These are phyloP conservation scores for Eilema sororculum DNA, from an alignment of 2,888 invertebrate species.

Conservation along the genomic window DNA sequence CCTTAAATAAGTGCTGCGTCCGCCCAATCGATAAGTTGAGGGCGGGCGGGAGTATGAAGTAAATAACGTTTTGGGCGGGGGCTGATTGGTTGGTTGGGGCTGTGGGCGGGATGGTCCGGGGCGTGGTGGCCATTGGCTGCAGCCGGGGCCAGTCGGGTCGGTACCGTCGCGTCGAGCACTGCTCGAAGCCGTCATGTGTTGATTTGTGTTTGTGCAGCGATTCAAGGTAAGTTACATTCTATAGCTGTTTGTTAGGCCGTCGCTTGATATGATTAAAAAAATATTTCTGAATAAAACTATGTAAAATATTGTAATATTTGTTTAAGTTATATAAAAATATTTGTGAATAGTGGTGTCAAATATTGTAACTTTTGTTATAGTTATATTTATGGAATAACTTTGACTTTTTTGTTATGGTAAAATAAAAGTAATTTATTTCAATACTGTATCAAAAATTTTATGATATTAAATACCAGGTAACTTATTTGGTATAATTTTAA, in stretches of 20 bases:
- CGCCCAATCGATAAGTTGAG: slow-evolving; percentile 83
- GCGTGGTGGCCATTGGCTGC: slow-evolving; percentile 61
- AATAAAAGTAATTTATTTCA: too few species aligned
- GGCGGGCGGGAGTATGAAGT: slow-evolving; percentile 79
- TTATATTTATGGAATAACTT: background rate
- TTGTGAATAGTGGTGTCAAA: background rate
- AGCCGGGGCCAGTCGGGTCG: slow-evolving; percentile 41
- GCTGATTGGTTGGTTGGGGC: slow-evolving; percentile 61
- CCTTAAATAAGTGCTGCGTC: slow-evolving; percentile 81
- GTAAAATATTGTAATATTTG: background rate
- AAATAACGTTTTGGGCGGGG: slow-evolving; percentile 77
- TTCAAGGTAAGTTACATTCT: slow-evolving; percentile 33
- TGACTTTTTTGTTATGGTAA: too few species aligned
- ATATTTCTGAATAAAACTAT: background rate
- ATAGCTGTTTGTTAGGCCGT: background rate
- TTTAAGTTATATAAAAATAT: background rate
- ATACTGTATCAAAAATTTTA: too few species aligned
- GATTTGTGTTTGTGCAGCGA: slow-evolving; percentile 44
- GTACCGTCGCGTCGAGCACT: slow-evolving; percentile 34
- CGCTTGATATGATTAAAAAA: background rate
- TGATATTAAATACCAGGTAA: too few species aligned
- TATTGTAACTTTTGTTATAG: background rate
- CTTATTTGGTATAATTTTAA: too few species aligned
- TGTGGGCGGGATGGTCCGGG: slow-evolving; percentile 59
- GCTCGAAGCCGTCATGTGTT: slow-evolving; percentile 40